phyloP scores from a whole-genome alignment of 2,113 vertebrate species.

The Peromyscus californicus region DNA sequence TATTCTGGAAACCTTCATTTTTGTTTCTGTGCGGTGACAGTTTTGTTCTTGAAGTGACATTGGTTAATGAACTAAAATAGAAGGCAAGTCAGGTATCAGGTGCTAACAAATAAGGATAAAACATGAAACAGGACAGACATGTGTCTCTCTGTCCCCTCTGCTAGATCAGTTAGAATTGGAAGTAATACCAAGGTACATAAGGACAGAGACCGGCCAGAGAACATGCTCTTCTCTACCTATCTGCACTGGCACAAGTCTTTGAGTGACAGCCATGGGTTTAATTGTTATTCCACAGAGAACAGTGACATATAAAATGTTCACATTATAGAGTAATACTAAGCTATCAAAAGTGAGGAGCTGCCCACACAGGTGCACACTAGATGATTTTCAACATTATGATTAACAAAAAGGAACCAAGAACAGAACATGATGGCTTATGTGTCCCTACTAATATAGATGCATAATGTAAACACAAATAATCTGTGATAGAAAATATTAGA shows the following conservation, averaged over 20 bases:
- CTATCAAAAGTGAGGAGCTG: neutral
- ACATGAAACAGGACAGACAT: neutral
- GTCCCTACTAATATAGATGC: neutral
- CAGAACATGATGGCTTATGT: neutral
- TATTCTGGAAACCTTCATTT: slow-evolving; percentile 14
- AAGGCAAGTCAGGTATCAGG: neutral
- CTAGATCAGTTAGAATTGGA: neutral
- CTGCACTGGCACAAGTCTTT: neutral
- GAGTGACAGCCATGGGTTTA: neutral
- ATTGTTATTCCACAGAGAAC: neutral
- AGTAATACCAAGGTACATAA: neutral
- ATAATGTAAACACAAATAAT: neutral
- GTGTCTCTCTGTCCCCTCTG: neutral
- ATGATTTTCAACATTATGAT: neutral
- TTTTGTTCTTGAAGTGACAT: neutral
- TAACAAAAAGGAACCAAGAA: neutral
- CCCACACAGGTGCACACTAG: neutral
- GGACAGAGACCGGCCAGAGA: neutral
- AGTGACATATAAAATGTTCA: neutral
- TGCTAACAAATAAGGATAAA: neutral
- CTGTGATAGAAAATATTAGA: neutral
- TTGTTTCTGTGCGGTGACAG: neutral
- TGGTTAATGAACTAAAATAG: slow-evolving; percentile 13
- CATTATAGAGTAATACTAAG: neutral
- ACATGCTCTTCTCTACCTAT: neutral